These are phyloP conservation scores for Melieria picta DNA, from an alignment of 2,888 invertebrate genomes.

Conservation along the genomic window DNA sequence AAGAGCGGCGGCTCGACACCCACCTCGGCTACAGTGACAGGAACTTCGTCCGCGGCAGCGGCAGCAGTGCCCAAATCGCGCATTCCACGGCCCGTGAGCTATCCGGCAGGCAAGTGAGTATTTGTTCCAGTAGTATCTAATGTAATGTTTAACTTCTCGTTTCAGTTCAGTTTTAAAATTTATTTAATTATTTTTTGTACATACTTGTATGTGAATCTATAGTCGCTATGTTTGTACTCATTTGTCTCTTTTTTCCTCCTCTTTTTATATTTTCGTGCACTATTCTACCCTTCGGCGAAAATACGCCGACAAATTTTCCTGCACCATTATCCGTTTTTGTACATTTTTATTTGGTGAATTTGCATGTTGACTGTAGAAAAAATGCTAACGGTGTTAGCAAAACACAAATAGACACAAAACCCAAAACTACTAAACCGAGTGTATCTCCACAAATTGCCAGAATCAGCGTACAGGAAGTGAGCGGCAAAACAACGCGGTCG, in stretches of 20 bases:
- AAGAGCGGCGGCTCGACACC: conserved; percentile 66
- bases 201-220: conserved; percentile 36
- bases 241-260: conserved; percentile 37
- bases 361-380: not conserved
- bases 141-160: not conserved
- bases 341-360: not conserved
- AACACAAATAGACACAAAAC: conserved; percentile 32
- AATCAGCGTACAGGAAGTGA: conserved; percentile 56
- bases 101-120: conserved; percentile 65
- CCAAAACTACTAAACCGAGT: conserved; percentile 39
- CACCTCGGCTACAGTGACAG: conserved; percentile 55
- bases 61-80: conserved; percentile 60
- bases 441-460: conserved; percentile 58
- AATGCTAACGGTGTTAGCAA: conserved; percentile 1
- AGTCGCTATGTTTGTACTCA: conserved; percentile 26
- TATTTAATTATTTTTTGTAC: conserved; percentile 23
- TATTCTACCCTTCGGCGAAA: conserved; percentile 13
- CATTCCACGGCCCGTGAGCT: conserved; percentile 66
- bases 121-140: not conserved
- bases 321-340: conserved; percentile 5
- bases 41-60: conserved; percentile 45
- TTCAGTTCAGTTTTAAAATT: conserved; percentile 31
- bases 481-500: conserved; percentile 57
- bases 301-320: conserved; percentile 2
- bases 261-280: conserved; percentile 24